These are phyloP conservation scores for Crocuta crocuta DNA, from an alignment of 2,113 vertebrate genomes.

Conservation along the genomic window DNA sequence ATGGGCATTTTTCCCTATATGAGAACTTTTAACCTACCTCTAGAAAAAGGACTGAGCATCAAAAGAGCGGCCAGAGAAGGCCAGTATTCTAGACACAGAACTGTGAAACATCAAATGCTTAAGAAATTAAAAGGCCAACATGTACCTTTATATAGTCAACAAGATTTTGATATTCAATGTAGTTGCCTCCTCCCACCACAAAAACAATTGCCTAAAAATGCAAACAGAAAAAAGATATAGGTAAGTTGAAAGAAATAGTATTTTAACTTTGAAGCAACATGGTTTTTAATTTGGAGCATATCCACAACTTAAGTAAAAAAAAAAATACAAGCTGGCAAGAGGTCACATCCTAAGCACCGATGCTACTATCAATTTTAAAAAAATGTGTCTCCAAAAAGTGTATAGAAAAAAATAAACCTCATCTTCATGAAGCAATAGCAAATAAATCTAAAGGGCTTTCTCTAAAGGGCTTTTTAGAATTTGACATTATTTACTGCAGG, in stretches of 20 bases:
- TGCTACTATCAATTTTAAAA: neutral
- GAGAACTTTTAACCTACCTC: slow-evolving; percentile 7
- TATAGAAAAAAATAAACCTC: slow-evolving; percentile 1
- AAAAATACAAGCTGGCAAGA: neutral
- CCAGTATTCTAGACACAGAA: neutral
- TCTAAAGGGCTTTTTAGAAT: slow-evolving; percentile 45
- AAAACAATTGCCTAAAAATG: slow-evolving; percentile 95
- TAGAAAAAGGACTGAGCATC: neutral
- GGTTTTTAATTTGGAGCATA: neutral
- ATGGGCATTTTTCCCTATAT: neutral
- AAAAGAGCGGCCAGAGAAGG: neutral
- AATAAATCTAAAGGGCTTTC: slow-evolving; percentile 20
- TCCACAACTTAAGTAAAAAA: neutral
- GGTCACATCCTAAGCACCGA: neutral
- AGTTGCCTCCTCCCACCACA: slow-evolving; percentile 98
- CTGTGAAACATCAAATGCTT: neutral
- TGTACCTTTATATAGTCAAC: slow-evolving; percentile 95
- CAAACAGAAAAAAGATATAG: slow-evolving; percentile 57
- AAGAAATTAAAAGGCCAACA: neutral
- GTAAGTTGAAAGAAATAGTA: slow-evolving; percentile 30
- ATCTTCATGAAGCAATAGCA: slow-evolving; percentile 11
- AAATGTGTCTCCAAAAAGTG: slow-evolving; percentile 33
- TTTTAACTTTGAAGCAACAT: neutral
- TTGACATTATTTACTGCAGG: neutral
- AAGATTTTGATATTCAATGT: slow-evolving; percentile 99